Base-by-base conservation (phyloP, 2,113 vertebrate genomes). In the Ibidorhyncha struthersii region DNA sequence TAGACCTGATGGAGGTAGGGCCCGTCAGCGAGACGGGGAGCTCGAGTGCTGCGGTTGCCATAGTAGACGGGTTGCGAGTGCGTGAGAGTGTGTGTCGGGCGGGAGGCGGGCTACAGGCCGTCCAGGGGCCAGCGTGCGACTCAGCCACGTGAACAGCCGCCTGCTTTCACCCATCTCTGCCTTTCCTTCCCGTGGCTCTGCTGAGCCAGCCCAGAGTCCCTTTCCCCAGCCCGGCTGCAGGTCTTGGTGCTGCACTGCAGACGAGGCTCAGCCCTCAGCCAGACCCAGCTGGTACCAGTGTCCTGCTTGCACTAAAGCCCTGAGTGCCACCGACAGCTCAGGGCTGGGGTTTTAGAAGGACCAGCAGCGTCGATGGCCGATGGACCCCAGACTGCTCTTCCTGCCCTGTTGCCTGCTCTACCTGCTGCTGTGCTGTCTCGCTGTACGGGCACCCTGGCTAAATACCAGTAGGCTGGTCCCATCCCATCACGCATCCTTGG, bases 1-100 rank as follows among this genome's bases (percentile, higher is more conserved):
- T 99, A 98, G 99, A 99, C 98, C 99, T 99, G 98, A 99, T 99
- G 99, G 99, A 99, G 99, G 99, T 99, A 99, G 98, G 98, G 97
- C 94, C 93, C 89, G 94, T 66, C 83, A 73, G 41, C 2, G 47
- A 38, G 85, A 4, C 5, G 61, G 73, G 95, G 95, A 19, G 77
- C 93, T 92, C 6, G 26, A 82, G 89, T 40, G 80, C 94, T 67
- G 81, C 53, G 90, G 98, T 95, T 97, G 92, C 83, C 86, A 67
- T 62, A 67, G 87, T 6, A 47, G 83, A 61, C 2, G 70, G n/a
- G 30, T 3, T 41, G 78, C 13, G 45, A 9, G 79, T 1, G 81
- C 1, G 10, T 27, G 91, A 3, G 38, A 9, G 21, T 4, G 67
- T 26, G 91, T 5, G 14, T 40, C 1, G 34, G 74, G 82, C 1